These are phyloP conservation scores for Heterohyrax brucei DNA, from an alignment of 2,797 vertebrate genomes.

Conservation along the genomic window DNA sequence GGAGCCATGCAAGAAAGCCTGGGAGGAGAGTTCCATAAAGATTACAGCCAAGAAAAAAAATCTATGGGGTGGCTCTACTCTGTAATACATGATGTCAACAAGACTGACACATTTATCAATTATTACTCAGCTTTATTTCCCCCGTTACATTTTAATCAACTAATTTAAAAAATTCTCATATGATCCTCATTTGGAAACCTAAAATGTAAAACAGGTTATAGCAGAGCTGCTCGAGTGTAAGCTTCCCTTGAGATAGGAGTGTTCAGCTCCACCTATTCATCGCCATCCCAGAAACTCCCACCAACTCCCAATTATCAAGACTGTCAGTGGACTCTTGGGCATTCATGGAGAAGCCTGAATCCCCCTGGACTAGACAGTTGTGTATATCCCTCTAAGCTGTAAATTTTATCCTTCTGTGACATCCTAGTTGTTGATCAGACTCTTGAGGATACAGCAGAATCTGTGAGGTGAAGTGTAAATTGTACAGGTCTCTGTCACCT, in stretches of 20 bases:
- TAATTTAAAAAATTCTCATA: not conserved
- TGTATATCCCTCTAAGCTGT: not conserved
- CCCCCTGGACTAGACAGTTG: not conserved
- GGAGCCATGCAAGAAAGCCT: not conserved
- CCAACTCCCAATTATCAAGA: not conserved
- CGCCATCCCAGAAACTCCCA: accelerated
- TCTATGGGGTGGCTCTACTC: not conserved
- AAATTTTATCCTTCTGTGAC: not conserved
- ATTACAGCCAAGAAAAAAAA: not conserved
- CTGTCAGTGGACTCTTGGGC: not conserved
- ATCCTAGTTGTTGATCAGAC: not conserved
- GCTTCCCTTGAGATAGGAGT: not conserved
- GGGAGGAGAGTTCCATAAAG: not conserved
- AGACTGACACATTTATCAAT: not conserved
- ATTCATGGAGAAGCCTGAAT: not conserved
- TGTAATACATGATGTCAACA: not conserved
- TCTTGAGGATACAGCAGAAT: not conserved
- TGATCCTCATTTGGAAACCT: not conserved
- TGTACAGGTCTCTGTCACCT: not conserved
- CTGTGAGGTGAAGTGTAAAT: not conserved
- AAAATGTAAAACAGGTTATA: not conserved
- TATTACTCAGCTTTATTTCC: constrained; percentile 39
- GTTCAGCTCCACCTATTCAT: not conserved
- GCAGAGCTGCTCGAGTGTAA: not conserved
- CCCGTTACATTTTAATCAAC: constrained; percentile 35